Evolutionary conservation across 2,113 vertebrate species (phyloP).

Genomic region (Pao palembangensis): DNA sequence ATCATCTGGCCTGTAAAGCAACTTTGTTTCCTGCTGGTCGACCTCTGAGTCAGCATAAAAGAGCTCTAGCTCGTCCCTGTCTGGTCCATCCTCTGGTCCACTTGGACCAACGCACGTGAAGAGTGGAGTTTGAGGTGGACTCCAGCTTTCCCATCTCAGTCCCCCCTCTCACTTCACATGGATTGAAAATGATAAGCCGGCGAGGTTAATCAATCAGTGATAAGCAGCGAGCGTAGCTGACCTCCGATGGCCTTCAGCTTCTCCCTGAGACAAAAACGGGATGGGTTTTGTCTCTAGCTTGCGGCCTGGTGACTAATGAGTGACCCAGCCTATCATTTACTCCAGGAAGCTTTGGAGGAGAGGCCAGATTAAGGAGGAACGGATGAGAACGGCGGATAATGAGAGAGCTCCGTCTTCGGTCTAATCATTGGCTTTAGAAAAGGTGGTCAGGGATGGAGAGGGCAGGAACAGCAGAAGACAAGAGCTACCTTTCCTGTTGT

Average conservation of each 20-base stretch:
- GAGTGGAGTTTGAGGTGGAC: no score
- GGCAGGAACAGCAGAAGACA: slow-evolving; percentile 31
- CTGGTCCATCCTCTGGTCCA: no score
- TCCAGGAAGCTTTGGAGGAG: slow-evolving; percentile 31
- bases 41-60: no score
- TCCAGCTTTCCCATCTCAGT: no score
- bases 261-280: slow-evolving; percentile 27
- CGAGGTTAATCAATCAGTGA: no score
- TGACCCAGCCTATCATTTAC: slow-evolving; percentile 46
- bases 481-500: slow-evolving; percentile 39
- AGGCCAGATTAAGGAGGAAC: slow-evolving; percentile 64
- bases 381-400: slow-evolving; percentile 63
- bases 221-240: no score
- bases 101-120: no score
- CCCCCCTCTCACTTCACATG: no score
- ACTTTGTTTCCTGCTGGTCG: no score
- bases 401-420: slow-evolving; percentile 63
- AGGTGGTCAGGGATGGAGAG: slow-evolving; percentile 46
- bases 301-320: slow-evolving; percentile 48
- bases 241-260: slow-evolving; percentile 35
- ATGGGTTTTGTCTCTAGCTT: slow-evolving; percentile 35
- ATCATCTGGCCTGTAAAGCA: no score
- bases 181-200: no score
- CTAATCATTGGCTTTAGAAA: slow-evolving; percentile 64
- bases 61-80: no score